Base-by-base conservation (phyloP, 2,113 vertebrate species). In the Triplophysa siluroides region DNA sequence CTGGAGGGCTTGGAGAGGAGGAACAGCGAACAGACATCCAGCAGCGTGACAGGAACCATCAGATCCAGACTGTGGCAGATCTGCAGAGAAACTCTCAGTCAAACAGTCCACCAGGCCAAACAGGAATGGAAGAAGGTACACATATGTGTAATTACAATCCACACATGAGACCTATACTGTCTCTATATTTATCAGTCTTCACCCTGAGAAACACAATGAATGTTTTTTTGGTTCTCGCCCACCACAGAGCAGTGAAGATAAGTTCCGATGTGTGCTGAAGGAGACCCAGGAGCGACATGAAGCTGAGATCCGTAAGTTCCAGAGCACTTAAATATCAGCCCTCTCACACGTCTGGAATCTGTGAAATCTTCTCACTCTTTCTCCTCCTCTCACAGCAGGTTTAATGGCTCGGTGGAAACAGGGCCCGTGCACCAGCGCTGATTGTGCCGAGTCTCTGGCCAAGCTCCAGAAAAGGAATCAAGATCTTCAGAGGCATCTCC, bases 401-500 rank as follows among this genome's bases (percentile, higher is more conserved):
- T 83, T 80, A 11, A 58, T 67, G 21, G 72, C 78, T 1, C 87
- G 88, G 88, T 87, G 67, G 85, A 90, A 84, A 63, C 85, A 87
- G n/a, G 75, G 61, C 68, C 76, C 87, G 54, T 76, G 87, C 64
- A 93, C 89, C 85, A 92, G 86, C 81, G 90, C 90, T 77, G 67
- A 56, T 47, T 94, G 92, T 81, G 50, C 78, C 2, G 93, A 93
- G 50, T 87, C 91, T 52, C 83, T 92, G 74, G 86, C 87, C 78
- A 94, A 89, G 78, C 92, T 94, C 79, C 93, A 95, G 87, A 87
- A 89, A 86, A 92, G 93, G 84, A 95, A 91, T 83, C 93, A 94
- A 78, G 94, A 93, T 61, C 92, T 96, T 56, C 93, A 92, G 90
- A 93, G 84, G 87, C 92, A 95, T 82, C 88, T 97, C 29, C 94